Base-by-base conservation (phyloP, 2,888 invertebrate genomes). In the Microplitis deprimator region DNA sequence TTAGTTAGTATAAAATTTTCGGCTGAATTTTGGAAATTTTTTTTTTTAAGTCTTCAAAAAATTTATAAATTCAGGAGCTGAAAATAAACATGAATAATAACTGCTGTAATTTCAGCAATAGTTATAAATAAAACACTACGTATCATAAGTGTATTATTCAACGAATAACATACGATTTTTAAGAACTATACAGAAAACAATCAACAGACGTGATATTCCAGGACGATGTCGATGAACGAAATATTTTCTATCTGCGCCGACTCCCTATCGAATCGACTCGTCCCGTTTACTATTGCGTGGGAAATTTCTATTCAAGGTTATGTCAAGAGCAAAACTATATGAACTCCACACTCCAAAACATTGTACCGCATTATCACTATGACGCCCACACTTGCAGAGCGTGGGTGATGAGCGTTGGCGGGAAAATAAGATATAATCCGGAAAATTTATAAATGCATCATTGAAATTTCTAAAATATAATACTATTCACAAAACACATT, bases 351-450 rank as follows among this genome's bases (percentile, higher is more conserved):
- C 50, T 50, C 0, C 13, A 50, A 8, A 10, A 5, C 50, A 50
- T 13, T 50, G 10, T 50, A 8, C 62, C 20, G 65, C 29, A 13
- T 20, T 13, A 29, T 65, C 65, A 29, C 20, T 38, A 38, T 13
- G 13, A 65, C 65, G 65, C 65, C 65, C 65, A 65, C 65, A 38
- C 13, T 29, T 62, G n/a, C 13, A 6, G 29, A 29, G 65, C 38
- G 65, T 65, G 29, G 65, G 65, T 38, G 65, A 29, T 13, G 38
- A 65, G 65, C 65, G 65, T 65, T 65, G 65, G 65, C 73, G 73
- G 62, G 73, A 41, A 38, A 40, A 73, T 39, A 50, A 50, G 50
- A 50, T 50, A 50, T 50, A 50, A 50, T 50, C 50, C 13, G 10
- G 50, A 50, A 50, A 50, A 50, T 50, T 50, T 50, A 50, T 50